Evolutionary conservation across 2,797 vertebrate genomes (phyloP).

Genomic region (Stomatorhinus walkeri): DNA sequence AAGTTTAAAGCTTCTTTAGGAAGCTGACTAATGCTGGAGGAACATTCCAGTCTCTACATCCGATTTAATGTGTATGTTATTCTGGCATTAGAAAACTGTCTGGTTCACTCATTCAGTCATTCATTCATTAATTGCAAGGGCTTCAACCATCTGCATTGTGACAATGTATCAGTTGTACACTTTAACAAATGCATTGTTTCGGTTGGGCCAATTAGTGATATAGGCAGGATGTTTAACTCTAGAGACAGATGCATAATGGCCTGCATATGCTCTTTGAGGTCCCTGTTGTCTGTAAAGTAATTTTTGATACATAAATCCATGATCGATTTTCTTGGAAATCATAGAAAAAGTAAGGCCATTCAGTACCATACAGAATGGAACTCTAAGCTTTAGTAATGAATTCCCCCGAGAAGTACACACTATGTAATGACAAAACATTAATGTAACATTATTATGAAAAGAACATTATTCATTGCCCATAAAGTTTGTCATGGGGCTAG

Average conservation of each 20-base stretch:
- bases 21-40: not conserved
- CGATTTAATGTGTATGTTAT: not conserved
- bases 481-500: not conserved
- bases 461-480: not conserved
- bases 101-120: not conserved
- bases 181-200: not conserved
- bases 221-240: not conserved
- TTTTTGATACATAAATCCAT: not conserved
- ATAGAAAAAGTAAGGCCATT: not conserved
- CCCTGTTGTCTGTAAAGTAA: not conserved
- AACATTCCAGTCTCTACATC: not conserved
- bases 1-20: not conserved
- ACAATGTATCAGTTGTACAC: not conserved
- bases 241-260: not conserved
- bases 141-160: not conserved
- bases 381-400: not conserved
- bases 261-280: not conserved
- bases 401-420: not conserved
- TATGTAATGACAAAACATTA: constrained; percentile 1
- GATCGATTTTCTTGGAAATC: not conserved
- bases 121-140: not conserved
- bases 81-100: not conserved
- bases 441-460: not conserved
- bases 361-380: not conserved
- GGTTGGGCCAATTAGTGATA: not conserved